Conservation (phyloP, 2,888 invertebrate genomes). For the Ditula angustiorana region DNA sequence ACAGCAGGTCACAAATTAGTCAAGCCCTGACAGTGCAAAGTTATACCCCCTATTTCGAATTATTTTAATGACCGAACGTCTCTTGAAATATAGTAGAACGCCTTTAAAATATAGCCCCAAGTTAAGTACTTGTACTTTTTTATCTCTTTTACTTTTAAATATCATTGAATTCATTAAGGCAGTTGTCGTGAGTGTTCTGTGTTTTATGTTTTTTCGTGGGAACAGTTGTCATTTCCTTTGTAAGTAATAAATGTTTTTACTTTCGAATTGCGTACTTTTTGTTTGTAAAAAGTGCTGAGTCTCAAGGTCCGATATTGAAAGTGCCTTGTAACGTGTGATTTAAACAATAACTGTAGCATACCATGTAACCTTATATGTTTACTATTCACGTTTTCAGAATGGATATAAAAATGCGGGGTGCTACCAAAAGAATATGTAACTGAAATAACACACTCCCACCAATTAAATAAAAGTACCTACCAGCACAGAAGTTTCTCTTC, state of each 20-base stretch:
- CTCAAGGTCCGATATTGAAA: constrained; percentile 25
- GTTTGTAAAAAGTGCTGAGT: constrained; percentile 23
- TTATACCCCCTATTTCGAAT: constrained; percentile 52
- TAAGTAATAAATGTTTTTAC: constrained; percentile 35
- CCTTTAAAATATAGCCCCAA: constrained; percentile 19
- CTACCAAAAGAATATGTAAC: no score
- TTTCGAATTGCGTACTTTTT: constrained; percentile 33
- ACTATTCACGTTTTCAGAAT: neutral
- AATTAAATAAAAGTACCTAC: no score
- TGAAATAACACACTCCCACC: no score
- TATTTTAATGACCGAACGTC: constrained; percentile 55
- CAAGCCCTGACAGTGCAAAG: constrained; percentile 50
- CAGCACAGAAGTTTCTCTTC: no score
- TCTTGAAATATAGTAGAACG: constrained; percentile 54
- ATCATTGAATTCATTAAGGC: constrained; percentile 34
- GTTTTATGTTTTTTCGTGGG: constrained; percentile 33
- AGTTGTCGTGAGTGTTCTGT: constrained; percentile 33
- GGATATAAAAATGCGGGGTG: no score
- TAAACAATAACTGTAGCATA: neutral
- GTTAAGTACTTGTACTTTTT: constrained; percentile 16
- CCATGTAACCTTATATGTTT: neutral
- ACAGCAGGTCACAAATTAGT: constrained; percentile 59
- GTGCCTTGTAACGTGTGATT: constrained; percentile 3
- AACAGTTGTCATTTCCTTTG: constrained; percentile 34
- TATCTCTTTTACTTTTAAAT: constrained; percentile 29